These are phyloP conservation scores for Dysmachus trigonus DNA, from an alignment of 2,888 invertebrate genomes.

Conservation along the genomic window DNA sequence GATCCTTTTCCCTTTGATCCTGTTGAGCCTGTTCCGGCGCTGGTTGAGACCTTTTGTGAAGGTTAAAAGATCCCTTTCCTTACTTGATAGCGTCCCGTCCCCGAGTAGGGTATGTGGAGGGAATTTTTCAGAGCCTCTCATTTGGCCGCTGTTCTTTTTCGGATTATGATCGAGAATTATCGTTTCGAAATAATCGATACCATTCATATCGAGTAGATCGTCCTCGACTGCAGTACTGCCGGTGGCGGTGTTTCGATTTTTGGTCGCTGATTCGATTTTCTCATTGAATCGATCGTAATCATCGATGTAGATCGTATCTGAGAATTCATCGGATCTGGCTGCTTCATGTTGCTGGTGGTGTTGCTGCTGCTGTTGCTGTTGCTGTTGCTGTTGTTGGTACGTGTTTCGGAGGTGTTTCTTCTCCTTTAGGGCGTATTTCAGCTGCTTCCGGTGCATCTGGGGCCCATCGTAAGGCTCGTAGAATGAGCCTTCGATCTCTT, in stretches of 20 bases:
- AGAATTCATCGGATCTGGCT: neutral
- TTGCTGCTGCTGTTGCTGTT: neutral
- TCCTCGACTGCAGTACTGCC: neutral
- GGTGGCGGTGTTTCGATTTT: neutral
- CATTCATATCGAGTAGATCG: conserved; percentile 32
- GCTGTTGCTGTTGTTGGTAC: neutral
- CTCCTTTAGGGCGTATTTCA: neutral
- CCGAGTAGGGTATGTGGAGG: neutral
- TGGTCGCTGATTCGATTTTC: conserved; percentile 41
- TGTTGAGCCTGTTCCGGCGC: neutral
- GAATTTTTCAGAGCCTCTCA: neutral
- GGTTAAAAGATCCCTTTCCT: conserved; percentile 15
- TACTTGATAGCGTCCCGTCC: neutral
- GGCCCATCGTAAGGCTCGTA: neutral
- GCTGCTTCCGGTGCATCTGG: neutral
- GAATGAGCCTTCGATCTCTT: neutral
- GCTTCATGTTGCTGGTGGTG: neutral
- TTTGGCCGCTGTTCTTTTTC: neutral
- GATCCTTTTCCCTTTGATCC: neutral
- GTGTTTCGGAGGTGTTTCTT: neutral
- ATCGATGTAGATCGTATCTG: conserved; percentile 55
- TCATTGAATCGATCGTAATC: conserved; percentile 52
- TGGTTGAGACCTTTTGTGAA: neutral
- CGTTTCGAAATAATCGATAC: conserved; percentile 46
- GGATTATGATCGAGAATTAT: conserved; percentile 41